These are phyloP conservation scores for Hylomyscus alleni DNA, from an alignment of 2,797 vertebrate genomes.

Conservation along the genomic window DNA sequence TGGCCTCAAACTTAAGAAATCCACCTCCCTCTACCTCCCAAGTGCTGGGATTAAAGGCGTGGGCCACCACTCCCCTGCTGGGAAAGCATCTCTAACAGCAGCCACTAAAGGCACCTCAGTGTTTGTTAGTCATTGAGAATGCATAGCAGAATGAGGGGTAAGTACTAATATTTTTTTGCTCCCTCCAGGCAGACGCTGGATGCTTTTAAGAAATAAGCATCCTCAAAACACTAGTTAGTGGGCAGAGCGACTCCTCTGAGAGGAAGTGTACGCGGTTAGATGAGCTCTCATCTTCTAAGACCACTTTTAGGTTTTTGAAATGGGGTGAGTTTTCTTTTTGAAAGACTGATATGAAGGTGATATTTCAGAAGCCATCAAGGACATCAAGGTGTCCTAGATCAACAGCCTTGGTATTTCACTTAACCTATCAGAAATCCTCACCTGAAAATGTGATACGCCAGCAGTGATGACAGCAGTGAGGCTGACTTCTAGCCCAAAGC, in stretches of 20 bases:
- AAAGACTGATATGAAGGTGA: background rate
- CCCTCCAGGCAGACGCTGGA: background rate
- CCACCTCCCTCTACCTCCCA: no score
- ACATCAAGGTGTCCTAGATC: background rate
- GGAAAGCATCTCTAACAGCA: no score
- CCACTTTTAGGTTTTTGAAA: background rate
- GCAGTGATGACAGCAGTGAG: background rate
- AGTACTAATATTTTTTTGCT: background rate
- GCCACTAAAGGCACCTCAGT: background rate
- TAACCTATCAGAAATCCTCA: slow-evolving; percentile 32
- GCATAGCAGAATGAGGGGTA: background rate
- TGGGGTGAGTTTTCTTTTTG: background rate
- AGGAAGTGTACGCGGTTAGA: background rate
- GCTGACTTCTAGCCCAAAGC: background rate
- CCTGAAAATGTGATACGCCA: background rate
- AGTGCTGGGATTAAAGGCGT: no score
- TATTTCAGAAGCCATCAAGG: background rate
- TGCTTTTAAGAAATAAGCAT: background rate
- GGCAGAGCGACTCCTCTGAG: background rate
- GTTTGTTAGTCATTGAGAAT: background rate
- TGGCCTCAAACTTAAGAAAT: no score
- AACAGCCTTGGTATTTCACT: slow-evolving; percentile 25
- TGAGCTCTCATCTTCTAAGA: background rate
- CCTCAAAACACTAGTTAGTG: background rate
- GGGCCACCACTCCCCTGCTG: no score